Base-by-base conservation (phyloP, 1,140 invertebrate genomes). In the Calliopsis andreniformis region DNA sequence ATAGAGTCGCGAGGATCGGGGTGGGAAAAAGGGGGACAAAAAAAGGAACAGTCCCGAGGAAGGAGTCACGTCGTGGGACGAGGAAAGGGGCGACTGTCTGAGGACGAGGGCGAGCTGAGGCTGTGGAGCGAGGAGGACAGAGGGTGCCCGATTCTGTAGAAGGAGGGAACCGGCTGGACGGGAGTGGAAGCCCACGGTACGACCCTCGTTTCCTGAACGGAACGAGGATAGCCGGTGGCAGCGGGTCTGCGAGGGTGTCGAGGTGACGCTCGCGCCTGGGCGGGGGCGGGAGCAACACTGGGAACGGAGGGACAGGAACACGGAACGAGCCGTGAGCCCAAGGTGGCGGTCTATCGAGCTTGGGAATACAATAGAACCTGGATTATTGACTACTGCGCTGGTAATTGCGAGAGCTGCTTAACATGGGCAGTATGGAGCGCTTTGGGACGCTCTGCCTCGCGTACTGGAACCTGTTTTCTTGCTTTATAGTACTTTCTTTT, bases 111-210 rank as follows among this genome's bases (percentile, higher is more conserved):
- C 3, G 35, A 3, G 35, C 35, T n/a, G n/a, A n/a, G n/a, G n/a
- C 56, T n/a, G 14, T 42, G n/a, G 7, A 62, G 32, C 59, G 10
- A 39, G 35, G 35, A 59, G 32, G 73, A 82, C 12, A 12, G 14
- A 14, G 8, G 49, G 49, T 32, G 47, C n/a, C 56, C 69, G 66
- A 39, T 3, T 49, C 42, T 62, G 45, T 64, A 49, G 63, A 82
- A 62, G 80, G 75, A 82, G 80, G 79, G 79, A 82, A 82, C 80
- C 79, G 79, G 79, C 62, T 43, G 28, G 62, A 82, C 79, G 63
- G 79, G 73, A 82, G 79, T 73, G 73, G 73, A 82, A 64, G 53
- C 49, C 56, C 66, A 68, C 55, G 49, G 80, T 78, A 77, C 80
- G 79, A 82, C 80, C 80, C 80, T 82, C 79, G 79, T 61, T n/a